Percentiles rank a stretch among this genome's conserved stretches.
Evolutionary conservation across 2,113 vertebrate species (phyloP).

Genomic region (Tichodroma muraria): DNA sequence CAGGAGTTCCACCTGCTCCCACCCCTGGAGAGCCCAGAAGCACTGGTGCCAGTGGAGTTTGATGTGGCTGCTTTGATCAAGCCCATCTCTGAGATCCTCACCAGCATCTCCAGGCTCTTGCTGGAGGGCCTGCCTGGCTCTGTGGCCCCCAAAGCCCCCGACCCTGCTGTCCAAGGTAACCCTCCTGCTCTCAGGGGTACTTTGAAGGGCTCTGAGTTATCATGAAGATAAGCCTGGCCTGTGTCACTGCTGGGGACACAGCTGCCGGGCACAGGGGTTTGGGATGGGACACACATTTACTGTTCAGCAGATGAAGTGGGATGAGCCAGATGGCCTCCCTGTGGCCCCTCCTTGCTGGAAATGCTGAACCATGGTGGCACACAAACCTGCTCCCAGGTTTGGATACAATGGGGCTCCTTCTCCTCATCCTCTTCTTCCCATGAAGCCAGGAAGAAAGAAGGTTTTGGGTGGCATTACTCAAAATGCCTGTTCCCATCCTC

Average conservation of each 20-base stretch:
- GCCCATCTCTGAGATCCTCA: conserved; percentile 66
- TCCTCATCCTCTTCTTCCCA: background rate
- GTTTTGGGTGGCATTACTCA: background rate
- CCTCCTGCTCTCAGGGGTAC: background rate
- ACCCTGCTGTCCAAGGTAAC: conserved; percentile 59
- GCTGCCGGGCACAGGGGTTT: background rate
- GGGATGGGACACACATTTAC: background rate
- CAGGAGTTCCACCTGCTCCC: conserved; percentile 68
- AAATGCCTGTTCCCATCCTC: background rate
- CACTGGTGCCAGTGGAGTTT: conserved; percentile 39
- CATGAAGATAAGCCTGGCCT: background rate
- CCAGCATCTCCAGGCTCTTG: conserved; percentile 71
- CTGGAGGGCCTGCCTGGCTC: conserved; percentile 66
- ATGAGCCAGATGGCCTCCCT: background rate
- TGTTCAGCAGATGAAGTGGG: background rate
- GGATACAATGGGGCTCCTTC: background rate
- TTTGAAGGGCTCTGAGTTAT: background rate
- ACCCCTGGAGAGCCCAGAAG: conserved; percentile 44
- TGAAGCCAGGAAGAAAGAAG: background rate
- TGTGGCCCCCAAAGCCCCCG: background rate
- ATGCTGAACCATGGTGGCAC: background rate
- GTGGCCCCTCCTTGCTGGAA: background rate
- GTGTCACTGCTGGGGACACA: background rate
- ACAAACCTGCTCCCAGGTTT: background rate
- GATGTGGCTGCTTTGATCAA: conserved; percentile 56